A percentile compares a stretch with the other conserved stretches of the same genome.
Conservation (phyloP, 2,888 invertebrate species). For the Nephrotoma guestfalica region DNA sequence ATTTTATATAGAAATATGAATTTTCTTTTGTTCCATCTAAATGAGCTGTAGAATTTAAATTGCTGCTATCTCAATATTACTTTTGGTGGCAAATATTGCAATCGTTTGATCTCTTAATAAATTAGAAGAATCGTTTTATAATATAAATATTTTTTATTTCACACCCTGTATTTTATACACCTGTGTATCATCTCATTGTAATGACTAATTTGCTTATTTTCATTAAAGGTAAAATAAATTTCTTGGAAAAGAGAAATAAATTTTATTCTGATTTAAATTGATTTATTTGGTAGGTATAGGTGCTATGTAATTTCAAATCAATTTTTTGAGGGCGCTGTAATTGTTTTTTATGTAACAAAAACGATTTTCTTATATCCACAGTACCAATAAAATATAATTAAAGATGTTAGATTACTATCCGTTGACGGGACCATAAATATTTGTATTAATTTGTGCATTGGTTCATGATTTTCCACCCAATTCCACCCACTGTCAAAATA, state of each 20-base stretch:
- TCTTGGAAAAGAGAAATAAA: background rate
- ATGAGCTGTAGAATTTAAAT: too few species aligned
- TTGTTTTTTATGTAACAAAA: background rate
- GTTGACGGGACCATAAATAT: too few species aligned
- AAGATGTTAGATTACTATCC: too few species aligned
- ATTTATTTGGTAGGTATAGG: background rate
- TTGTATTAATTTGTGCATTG: too few species aligned
- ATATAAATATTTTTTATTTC: background rate
- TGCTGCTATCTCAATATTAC: too few species aligned
- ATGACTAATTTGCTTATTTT: background rate
- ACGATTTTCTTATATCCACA: background rate
- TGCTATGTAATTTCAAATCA: background rate
- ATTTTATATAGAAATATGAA: too few species aligned
- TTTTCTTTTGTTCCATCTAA: too few species aligned
- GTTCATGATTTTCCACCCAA: too few species aligned
- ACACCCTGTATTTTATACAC: background rate
- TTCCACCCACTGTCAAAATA: too few species aligned
- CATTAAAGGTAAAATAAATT: background rate
- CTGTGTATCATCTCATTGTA: background rate
- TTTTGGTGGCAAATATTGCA: too few species aligned
- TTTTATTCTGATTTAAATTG: background rate
- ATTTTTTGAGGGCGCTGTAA: background rate
- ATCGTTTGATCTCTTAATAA: background rate
- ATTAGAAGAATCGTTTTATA: background rate
- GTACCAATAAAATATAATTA: too few species aligned